Base-by-base conservation (phyloP, 2,113 vertebrate species). In the Chaetops frenatus region DNA sequence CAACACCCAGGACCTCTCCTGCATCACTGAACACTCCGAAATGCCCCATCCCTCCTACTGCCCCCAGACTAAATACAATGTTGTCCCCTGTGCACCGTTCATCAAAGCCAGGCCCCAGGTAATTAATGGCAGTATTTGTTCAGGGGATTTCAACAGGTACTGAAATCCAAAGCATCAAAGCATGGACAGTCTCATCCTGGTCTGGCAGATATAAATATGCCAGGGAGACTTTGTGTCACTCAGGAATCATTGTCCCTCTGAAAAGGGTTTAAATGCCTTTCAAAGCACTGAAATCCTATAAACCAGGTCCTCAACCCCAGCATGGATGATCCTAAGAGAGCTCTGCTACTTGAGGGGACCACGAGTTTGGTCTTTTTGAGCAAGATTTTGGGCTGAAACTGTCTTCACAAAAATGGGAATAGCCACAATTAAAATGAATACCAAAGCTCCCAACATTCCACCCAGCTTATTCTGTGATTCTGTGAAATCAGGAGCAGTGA, bases 61-160 rank as follows among this genome's bases (percentile, higher is more conserved):
- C 88, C 85, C 65, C 73, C 60, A 77, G 53, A 71, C 76, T 84
- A 96, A 96, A 95, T 94, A 91, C 96, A 96, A 96, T 77, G 50
- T 67, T 74, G 89, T 90, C 89, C 94, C 87, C 57, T 62, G 58
- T 44, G 80, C 58, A 67, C 44, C 89, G 42, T 90, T 93, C 94
- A 93, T 96, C 96, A 97, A 96, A 96, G 92, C 88, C 81, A 85
- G 81, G 38, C 53, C 84, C 45, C 0, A n/a, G n/a, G 0, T 88
- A 96, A 96, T 94, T 97, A 96, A 96, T 69, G 91, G 94, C 69
- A 27, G 64, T 90, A 48, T 91, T 95, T 92, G 88, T 87, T 73
- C 90, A 64, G 79, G 38, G 65, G 33, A 90, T 94, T 96, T 86
- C 94, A 96, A n/a, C 74, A 92, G 86, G 82, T 96, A 81, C 79